phyloP scores from a whole-genome alignment of 2,888 invertebrate genomes.

The Corythucha ciliata region DNA sequence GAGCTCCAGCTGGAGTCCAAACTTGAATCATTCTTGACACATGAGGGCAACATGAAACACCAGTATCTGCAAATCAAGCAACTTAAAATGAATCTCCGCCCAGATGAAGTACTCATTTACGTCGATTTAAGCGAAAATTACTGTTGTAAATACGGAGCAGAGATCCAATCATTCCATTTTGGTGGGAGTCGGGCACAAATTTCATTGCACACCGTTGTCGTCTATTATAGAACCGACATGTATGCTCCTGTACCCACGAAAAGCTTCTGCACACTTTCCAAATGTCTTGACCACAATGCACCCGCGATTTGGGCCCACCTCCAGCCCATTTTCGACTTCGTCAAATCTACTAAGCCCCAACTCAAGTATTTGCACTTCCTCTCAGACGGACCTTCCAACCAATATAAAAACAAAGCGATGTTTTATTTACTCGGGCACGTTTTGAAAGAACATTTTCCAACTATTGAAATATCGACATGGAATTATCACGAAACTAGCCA shows the following conservation, averaged over 20 bases:
- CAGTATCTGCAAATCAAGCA: conserved; percentile 7
- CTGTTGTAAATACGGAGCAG: conserved; percentile 28
- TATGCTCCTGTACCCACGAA: not conserved
- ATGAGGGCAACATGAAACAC: no score
- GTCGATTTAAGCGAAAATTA: conserved; percentile 33
- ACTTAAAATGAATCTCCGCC: conserved; percentile 23
- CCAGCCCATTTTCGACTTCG: no score
- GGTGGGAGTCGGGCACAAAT: conserved; percentile 32
- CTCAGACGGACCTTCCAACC: no score
- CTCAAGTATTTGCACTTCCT: no score
- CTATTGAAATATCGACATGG: no score
- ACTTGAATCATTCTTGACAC: no score
- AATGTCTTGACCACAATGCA: conserved; percentile 3
- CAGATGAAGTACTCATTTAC: conserved; percentile 28
- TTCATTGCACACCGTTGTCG: conserved; percentile 19
- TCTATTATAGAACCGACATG: not conserved
- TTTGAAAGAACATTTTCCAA: no score
- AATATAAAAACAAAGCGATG: no score
- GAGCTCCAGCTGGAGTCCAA: no score
- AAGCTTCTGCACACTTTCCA: conserved; percentile 4
- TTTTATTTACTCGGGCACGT: not conserved
- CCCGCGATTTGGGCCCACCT: conserved; percentile 10
- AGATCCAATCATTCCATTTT: conserved; percentile 32
- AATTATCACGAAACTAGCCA: no score
- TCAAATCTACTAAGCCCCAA: no score